Conservation (phyloP, 2,797 vertebrate genomes). For the Uromys caudimaculatus region DNA sequence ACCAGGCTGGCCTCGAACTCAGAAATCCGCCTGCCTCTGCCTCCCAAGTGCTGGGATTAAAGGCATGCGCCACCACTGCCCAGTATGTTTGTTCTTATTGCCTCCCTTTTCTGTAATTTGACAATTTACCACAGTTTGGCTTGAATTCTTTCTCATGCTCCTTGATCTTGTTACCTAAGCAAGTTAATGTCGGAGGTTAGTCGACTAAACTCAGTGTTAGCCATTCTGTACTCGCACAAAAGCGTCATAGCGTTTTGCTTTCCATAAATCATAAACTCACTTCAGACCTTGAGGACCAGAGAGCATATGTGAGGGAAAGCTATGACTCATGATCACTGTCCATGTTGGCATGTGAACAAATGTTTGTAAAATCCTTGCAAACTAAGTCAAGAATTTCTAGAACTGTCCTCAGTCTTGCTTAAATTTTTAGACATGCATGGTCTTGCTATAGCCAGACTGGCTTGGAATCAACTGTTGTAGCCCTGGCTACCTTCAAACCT, state of each 20-base stretch:
- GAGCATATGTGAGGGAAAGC: not conserved
- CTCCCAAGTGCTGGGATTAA: no score
- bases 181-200: constrained; percentile 47
- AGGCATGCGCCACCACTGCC: no score
- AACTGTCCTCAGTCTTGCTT: not conserved
- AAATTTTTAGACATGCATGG: not conserved
- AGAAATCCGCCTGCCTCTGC: no score
- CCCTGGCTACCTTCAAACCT: not conserved
- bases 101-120: constrained; percentile 25
- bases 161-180: constrained; percentile 49
- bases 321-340: not conserved
- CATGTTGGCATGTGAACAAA: not conserved
- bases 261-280: constrained; percentile 14
- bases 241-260: constrained; percentile 47
- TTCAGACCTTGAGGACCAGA: constrained; percentile 23
- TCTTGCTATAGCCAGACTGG: not conserved
- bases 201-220: constrained; percentile 8
- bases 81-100: constrained; percentile 12
- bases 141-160: constrained; percentile 34
- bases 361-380: constrained; percentile 1
- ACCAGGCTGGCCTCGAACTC: no score
- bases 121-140: constrained; percentile 13
- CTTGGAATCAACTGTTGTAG: not conserved
- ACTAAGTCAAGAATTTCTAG: constrained; percentile 48
- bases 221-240: constrained; percentile 40